A percentile compares a stretch with the other conserved stretches of the same genome.
Conservation (phyloP, 2,113 vertebrate genomes). For the Lucifuga dentata region DNA sequence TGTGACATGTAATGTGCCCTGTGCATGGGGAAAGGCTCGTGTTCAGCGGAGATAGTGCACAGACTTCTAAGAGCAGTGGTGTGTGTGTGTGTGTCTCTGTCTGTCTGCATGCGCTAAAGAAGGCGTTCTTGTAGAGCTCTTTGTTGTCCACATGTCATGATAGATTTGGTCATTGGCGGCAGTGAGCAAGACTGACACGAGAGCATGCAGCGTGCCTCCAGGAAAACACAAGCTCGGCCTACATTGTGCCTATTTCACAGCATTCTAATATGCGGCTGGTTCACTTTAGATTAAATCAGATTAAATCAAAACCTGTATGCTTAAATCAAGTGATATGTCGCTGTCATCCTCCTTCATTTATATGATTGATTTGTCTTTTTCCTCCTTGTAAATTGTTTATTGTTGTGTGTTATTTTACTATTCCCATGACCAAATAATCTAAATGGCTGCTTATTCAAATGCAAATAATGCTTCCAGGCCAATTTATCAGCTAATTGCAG, state of each 20-base stretch:
- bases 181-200: conserved; percentile 74
- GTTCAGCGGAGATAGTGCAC: conserved; percentile 72
- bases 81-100: conserved; percentile 19
- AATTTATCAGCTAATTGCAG: conserved; percentile 67
- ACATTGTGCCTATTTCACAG: conserved; percentile 70
- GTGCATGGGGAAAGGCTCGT: conserved; percentile 66
- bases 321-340: conserved; percentile 51
- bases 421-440: conserved; percentile 65
- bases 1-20: conserved; percentile 75
- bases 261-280: conserved; percentile 40
- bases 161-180: conserved; percentile 76
- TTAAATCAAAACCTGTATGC: conserved; percentile 60
- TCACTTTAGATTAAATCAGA: conserved; percentile 56
- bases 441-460: conserved; percentile 69
- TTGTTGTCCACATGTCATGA: conserved; percentile 82
- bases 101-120: conserved; percentile 38
- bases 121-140: conserved; percentile 72
- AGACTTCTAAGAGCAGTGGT: conserved; percentile 53
- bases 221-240: conserved; percentile 76
- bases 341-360: conserved; percentile 43
- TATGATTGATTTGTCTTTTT: conserved; percentile 58
- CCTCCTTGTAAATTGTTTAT: conserved; percentile 59
- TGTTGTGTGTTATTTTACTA: conserved; percentile 58
- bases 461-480: conserved; percentile 56
- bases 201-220: conserved; percentile 72